phyloP scores from a whole-genome alignment of 1,140 invertebrate species.

The Drosophila kanapiae region DNA sequence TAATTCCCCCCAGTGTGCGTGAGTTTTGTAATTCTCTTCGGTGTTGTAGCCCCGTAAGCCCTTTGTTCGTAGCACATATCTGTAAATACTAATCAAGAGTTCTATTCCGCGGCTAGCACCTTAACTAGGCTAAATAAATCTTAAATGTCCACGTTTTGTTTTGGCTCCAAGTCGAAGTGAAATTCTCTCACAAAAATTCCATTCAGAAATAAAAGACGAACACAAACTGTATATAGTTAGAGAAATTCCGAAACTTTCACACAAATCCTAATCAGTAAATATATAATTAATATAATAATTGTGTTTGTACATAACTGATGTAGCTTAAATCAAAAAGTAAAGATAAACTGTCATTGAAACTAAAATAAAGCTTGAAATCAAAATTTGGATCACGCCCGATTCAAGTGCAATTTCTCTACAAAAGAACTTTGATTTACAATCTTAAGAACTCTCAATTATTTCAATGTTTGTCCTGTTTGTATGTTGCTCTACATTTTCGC shows the following conservation, averaged over 20 bases:
- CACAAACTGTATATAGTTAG: slow-evolving; percentile 67
- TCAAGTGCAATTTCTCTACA: slow-evolving; percentile 56
- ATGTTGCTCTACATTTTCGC: slow-evolving; percentile 70
- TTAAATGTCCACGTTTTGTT: slow-evolving; percentile 20
- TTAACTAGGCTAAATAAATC: slow-evolving; percentile 26
- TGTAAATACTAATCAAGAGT: slow-evolving; percentile 44
- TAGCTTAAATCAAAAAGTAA: slow-evolving; percentile 68
- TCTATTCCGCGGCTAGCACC: slow-evolving; percentile 30
- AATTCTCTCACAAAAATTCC: slow-evolving; percentile 35
- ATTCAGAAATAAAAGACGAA: slow-evolving; percentile 19
- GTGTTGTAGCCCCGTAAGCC: slow-evolving; percentile 34
- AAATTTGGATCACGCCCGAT: slow-evolving; percentile 57
- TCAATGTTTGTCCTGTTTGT: slow-evolving; percentile 80
- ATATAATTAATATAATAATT: slow-evolving; percentile 31
- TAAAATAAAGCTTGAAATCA: slow-evolving; percentile 34
- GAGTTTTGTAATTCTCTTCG: slow-evolving; percentile 41
- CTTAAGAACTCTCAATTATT: slow-evolving; percentile 52
- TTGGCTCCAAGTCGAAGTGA: slow-evolving; percentile 62
- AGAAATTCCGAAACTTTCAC: slow-evolving; percentile 55
- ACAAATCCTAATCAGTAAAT: slow-evolving; percentile 54
- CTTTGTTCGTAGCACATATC: slow-evolving; percentile 52
- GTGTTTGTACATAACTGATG: slow-evolving; percentile 63
- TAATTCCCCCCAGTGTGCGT: slow-evolving; percentile 40
- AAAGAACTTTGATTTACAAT: slow-evolving; percentile 42
- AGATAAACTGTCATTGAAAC: slow-evolving; percentile 33